Evolutionary conservation across 2,113 vertebrate species (phyloP).

Genomic region (Columba livia): DNA sequence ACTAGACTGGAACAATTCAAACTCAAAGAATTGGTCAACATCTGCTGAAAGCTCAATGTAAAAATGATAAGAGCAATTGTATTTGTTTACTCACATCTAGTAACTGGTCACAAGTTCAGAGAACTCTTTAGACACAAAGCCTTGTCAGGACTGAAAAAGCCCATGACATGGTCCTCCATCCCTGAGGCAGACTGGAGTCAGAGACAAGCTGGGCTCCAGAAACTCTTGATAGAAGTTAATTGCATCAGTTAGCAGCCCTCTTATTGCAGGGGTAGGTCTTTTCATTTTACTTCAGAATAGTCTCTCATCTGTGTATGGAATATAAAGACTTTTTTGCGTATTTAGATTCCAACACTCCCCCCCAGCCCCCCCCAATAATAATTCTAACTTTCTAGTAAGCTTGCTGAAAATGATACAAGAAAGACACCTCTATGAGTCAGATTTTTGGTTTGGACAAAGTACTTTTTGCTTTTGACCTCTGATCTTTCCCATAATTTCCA

Average conservation of each 20-base stretch:
- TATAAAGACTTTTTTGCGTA: not conserved
- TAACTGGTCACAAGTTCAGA: not conserved
- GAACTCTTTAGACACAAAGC: not conserved
- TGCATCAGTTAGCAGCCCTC: not conserved
- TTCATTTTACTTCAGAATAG: not conserved
- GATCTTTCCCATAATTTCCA: not conserved
- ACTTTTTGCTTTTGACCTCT: not conserved
- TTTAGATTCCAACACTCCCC: not conserved
- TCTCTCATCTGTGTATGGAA: not conserved
- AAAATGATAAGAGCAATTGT: rapidly evolving
- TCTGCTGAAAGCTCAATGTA: not conserved
- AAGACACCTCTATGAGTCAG: rapidly evolving
- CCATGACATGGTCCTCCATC: rapidly evolving
- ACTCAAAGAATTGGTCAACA: not conserved
- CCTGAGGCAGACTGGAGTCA: not conserved
- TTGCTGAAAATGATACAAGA: not conserved
- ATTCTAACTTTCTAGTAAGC: not conserved
- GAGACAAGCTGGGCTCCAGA: not conserved
- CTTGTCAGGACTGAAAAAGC: not conserved
- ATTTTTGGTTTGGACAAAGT: not conserved
- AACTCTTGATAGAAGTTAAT: not conserved
- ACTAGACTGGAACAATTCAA: not conserved
- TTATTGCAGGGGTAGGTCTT: not conserved
- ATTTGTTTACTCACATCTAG: not conserved
- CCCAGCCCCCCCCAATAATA: too few relatives aligned